Evolutionary conservation across 1,140 invertebrate species (phyloP).

Genomic region (Nephotettix cincticeps): DNA sequence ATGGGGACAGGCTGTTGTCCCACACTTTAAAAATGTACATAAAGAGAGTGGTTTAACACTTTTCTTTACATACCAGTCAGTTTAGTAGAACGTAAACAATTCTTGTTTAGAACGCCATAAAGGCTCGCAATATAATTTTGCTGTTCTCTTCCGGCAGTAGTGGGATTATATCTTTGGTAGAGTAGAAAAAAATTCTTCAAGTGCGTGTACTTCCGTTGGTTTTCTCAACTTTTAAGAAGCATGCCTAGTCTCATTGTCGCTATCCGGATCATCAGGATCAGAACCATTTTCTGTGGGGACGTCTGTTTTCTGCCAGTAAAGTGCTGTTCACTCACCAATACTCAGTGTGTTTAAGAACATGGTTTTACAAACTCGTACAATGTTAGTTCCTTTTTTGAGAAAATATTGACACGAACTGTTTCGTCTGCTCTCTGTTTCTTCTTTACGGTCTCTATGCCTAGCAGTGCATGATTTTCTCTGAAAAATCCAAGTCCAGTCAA

Average conservation of each 20-base stretch:
- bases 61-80: slow-evolving; percentile 24
- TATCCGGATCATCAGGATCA: no score
- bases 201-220: neutral
- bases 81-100: slow-evolving; percentile 23
- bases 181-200: slow-evolving; percentile 17
- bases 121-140: slow-evolving; percentile 21
- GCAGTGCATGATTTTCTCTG: no score
- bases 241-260: no score
- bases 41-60: slow-evolving; percentile 14
- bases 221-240: slow-evolving; percentile 15
- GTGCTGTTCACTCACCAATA: slow-evolving; percentile 10
- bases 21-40: slow-evolving; percentile 32
- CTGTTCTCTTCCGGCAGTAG: slow-evolving; percentile 20
- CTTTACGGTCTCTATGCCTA: no score
- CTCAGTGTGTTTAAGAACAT: slow-evolving; percentile 14
- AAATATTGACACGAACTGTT: neutral
- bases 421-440: no score
- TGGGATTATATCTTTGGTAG: slow-evolving; percentile 23
- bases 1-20: slow-evolving; percentile 41
- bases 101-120: slow-evolving; percentile 22
- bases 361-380: slow-evolving; percentile 16
- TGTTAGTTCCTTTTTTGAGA: neutral
- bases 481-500: no score
- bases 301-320: slow-evolving; percentile 8
- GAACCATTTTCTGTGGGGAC: no score